Evolutionary conservation across 2,797 vertebrate genomes (phyloP).

Genomic region (Squalus acanthias): DNA sequence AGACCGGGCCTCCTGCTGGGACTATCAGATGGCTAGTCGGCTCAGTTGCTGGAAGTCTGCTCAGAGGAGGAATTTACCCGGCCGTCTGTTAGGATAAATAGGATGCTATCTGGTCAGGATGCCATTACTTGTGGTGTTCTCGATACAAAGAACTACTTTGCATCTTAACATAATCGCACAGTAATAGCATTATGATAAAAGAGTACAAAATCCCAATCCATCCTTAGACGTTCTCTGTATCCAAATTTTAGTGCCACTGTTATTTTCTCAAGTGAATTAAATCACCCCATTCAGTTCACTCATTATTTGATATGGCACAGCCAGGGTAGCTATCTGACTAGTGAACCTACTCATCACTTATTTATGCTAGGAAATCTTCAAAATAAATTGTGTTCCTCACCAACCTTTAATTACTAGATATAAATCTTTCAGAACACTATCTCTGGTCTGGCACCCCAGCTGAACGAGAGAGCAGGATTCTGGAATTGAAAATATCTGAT

Average conservation of each 20-base stretch:
- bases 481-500: conserved; percentile 20
- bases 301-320: conserved; percentile 18
- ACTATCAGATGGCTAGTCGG: too few species aligned
- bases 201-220: background rate
- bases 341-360: background rate
- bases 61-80: background rate
- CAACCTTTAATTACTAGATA: conserved; percentile 19
- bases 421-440: conserved; percentile 22
- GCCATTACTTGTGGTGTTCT: background rate
- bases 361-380: conserved; percentile 7
- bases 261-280: conserved; percentile 27
- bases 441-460: background rate
- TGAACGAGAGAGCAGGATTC: background rate
- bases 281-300: background rate
- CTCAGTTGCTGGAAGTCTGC: background rate
- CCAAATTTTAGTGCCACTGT: conserved; percentile 7
- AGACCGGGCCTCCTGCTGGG: background rate
- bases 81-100: background rate
- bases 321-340: background rate
- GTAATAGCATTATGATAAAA: background rate
- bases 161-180: background rate
- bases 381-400: conserved; percentile 14
- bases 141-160: background rate
- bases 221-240: background rate
- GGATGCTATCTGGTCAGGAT: background rate